Evolutionary conservation across 1,140 invertebrate species (phyloP).

Genomic region (Ectropis grisescens): DNA sequence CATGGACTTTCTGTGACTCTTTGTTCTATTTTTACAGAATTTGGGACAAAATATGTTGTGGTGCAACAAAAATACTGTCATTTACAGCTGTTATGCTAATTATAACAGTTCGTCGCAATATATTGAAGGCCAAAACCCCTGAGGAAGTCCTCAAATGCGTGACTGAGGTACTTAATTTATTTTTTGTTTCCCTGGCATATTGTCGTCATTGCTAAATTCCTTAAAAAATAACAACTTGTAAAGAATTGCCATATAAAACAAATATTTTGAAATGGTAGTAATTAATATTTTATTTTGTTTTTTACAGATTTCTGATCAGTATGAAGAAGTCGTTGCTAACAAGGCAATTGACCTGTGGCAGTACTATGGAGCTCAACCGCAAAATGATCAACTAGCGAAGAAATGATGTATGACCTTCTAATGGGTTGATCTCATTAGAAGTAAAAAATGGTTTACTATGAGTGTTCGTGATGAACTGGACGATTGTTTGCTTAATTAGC

Average conservation of each 20-base stretch:
- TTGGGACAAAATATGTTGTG: constrained; percentile 90
- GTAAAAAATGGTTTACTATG: constrained; percentile 16
- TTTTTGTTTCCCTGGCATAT: too few species aligned
- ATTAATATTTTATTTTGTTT: too few species aligned
- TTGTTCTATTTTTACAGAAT: constrained; percentile 72
- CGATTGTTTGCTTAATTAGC: too few species aligned
- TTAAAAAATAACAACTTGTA: too few species aligned
- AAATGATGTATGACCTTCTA: constrained; percentile 68
- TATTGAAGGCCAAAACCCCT: constrained; percentile 73
- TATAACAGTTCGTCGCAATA: constrained; percentile 75
- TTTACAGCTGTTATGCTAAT: constrained; percentile 83
- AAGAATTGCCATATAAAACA: too few species aligned
- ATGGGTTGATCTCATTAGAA: constrained; percentile 59
- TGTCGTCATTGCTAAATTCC: too few species aligned
- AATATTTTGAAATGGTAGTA: too few species aligned
- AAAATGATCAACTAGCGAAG: constrained; percentile 51
- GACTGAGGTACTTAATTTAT: constrained; percentile 73
- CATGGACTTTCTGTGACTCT: too few species aligned
- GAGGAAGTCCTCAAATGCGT: constrained; percentile 75
- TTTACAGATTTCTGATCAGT: constrained; percentile 80
- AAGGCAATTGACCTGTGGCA: constrained; percentile 86
- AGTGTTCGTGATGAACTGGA: constrained; percentile 1
- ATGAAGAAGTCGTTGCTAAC: constrained; percentile 80
- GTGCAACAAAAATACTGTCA: constrained; percentile 84
- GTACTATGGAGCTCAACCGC: constrained; percentile 65